Evolutionary conservation across 2,888 invertebrate genomes (phyloP), one percentile per base, ranked within the genome.

Genomic region (Andrena hattorfiana): DNA sequence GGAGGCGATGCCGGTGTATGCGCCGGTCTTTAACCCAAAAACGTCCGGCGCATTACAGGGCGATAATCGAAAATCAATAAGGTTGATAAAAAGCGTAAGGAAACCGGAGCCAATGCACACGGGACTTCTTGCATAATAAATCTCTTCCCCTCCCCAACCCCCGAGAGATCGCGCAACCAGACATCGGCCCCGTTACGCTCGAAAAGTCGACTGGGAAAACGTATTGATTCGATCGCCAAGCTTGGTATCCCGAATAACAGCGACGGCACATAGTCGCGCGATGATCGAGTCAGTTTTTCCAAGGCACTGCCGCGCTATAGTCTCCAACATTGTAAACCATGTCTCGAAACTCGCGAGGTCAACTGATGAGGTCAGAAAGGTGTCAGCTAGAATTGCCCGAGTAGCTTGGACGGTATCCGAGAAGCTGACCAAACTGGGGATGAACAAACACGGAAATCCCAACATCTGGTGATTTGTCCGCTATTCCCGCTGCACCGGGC

Each of bases 21-120:
- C 72, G 63, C 72, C 69, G 82, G 74, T 87, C 87, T 87, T 87
- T 88, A 87, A 88, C 88, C 86, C 83, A 87, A 88, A 88, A 88
- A 88, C 87, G 87, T 87, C 86, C 81, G 75, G 66, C 80, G 80
- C 88, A 83, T 88, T 87, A 87, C 83, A 73, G 70, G 83, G 68
- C 78, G 87, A 85, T 88, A 84, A 88, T 88, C 85, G 88, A 88
- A 88, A 88, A 90, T 89, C 90, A 87, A 87, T 86, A 89, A 83
- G 73, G 80, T 64, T 83, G 87, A 87, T 86, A 87, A 90, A 87
- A 85, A 88, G 82, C 75, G 81, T 73, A 83, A 86, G 85, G 87
- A 87, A 82, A 85, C 74, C 77, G 64, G 75, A 62, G 83, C 77
- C 20, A 60, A 69, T 51, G 67, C 71, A 60, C 72, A 51, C 64